Evolutionary conservation across 1,140 invertebrate genomes (phyloP).

Genomic region (Drosophila lini): DNA sequence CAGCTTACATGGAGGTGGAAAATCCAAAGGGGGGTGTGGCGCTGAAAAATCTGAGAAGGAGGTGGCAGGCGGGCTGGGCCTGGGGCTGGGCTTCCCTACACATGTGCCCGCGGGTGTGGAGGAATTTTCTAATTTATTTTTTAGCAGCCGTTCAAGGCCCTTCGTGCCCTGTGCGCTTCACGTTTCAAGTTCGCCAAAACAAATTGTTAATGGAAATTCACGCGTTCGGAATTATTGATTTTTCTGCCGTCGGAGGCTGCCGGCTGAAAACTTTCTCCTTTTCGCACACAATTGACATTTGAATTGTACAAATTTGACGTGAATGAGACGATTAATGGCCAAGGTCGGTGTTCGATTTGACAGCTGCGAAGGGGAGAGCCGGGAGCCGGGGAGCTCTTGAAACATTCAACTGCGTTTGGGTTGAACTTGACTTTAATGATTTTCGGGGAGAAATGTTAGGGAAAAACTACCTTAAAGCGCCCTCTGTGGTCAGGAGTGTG

Average conservation of each 20-base stretch:
- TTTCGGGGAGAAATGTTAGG: not conserved
- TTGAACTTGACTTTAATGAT: conserved; percentile 18
- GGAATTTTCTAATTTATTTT: conserved; percentile 84
- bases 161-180: conserved; percentile 43
- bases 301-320: conserved; percentile 75
- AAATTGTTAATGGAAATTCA: conserved; percentile 81
- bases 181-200: conserved; percentile 60
- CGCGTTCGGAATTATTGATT: conserved; percentile 76
- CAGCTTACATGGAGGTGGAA: conserved; percentile 25
- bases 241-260: conserved; percentile 46
- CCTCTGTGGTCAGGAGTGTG: conserved; percentile 5
- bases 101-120: conserved; percentile 70
- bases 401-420: conserved; percentile 28
- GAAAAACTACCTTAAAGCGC: conserved; percentile 12
- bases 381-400: conserved; percentile 7
- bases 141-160: conserved; percentile 78
- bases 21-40: not conserved
- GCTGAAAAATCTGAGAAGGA: conserved; percentile 9
- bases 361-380: conserved; percentile 39
- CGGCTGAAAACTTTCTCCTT: conserved; percentile 55
- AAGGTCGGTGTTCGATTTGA: conserved; percentile 73
- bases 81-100: conserved; percentile 25
- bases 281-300: conserved; percentile 69
- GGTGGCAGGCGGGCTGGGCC: not conserved
- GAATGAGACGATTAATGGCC: conserved; percentile 78